These are phyloP conservation scores for Misgurnus anguillicaudatus DNA, from an alignment of 2,113 vertebrate genomes.

Conservation along the genomic window DNA sequence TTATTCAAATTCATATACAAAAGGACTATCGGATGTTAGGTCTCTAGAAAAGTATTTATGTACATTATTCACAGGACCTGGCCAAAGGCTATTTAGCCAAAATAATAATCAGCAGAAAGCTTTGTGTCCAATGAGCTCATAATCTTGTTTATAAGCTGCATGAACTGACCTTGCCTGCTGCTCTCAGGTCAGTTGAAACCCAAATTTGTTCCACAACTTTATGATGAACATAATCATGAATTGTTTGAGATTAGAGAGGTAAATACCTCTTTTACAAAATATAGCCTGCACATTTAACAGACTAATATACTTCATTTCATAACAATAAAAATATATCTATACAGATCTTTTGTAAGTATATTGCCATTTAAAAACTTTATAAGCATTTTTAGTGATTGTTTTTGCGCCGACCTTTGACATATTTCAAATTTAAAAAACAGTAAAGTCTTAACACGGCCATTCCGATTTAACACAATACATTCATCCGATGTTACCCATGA, in stretches of 20 bases:
- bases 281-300: slow-evolving; percentile 36
- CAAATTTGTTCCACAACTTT: not conserved
- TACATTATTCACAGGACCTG: slow-evolving; percentile 62
- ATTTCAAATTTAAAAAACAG: slow-evolving; percentile 1
- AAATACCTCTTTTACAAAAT: slow-evolving; percentile 49
- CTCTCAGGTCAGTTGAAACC: not conserved
- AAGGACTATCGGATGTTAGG: slow-evolving; percentile 67
- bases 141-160: slow-evolving; percentile 6
- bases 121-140: not conserved
- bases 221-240: not conserved
- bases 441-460: slow-evolving; percentile 10
- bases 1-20: slow-evolving; percentile 78
- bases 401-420: slow-evolving; percentile 41
- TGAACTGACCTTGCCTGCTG: not conserved
- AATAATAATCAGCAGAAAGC: slow-evolving; percentile 14
- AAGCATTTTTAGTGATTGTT: slow-evolving; percentile 60
- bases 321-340: slow-evolving; percentile 60
- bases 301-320: slow-evolving; percentile 33
- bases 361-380: slow-evolving; percentile 39
- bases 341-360: slow-evolving; percentile 37
- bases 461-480: slow-evolving; percentile 60
- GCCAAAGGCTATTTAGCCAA: slow-evolving; percentile 18
- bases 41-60: slow-evolving; percentile 70
- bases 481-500: slow-evolving; percentile 54
- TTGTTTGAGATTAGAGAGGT: not conserved